Evolutionary conservation across 2,113 vertebrate genomes (phyloP).

Genomic region (Chloebia gouldiae): DNA sequence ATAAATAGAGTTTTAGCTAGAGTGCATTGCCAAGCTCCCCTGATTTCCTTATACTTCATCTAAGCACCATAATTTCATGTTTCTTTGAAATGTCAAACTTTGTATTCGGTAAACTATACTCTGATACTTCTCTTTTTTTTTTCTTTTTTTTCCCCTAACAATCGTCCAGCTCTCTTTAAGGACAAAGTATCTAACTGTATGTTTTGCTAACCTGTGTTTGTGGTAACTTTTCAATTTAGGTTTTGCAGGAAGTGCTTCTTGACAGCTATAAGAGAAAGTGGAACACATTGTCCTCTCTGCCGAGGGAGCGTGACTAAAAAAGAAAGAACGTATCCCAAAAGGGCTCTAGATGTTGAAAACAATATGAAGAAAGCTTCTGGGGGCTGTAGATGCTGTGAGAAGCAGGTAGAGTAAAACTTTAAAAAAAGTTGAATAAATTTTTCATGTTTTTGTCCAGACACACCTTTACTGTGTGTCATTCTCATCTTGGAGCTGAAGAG

Average conservation of each 20-base stretch:
- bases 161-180: neutral
- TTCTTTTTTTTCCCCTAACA: neutral
- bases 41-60: neutral
- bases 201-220: conserved; percentile 34
- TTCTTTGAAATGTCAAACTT: neutral
- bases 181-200: neutral
- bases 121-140: too few relatives aligned
- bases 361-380: conserved; percentile 76
- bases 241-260: conserved; percentile 85
- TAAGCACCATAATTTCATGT: neutral
- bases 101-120: neutral
- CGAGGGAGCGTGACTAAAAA: conserved; percentile 76
- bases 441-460: neutral
- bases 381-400: conserved; percentile 79
- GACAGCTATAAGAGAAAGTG: conserved; percentile 78
- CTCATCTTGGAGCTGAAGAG: neutral
- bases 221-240: conserved; percentile 69
- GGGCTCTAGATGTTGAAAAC: conserved; percentile 78
- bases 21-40: neutral
- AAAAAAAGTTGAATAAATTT: neutral
- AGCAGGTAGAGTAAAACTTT: conserved; percentile 76
- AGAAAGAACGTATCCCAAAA: conserved; percentile 75
- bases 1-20: neutral
- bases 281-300: conserved; percentile 81
- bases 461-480: neutral